Base-by-base conservation (phyloP, 2,113 vertebrate species). In the Larimichthys polyactis region DNA sequence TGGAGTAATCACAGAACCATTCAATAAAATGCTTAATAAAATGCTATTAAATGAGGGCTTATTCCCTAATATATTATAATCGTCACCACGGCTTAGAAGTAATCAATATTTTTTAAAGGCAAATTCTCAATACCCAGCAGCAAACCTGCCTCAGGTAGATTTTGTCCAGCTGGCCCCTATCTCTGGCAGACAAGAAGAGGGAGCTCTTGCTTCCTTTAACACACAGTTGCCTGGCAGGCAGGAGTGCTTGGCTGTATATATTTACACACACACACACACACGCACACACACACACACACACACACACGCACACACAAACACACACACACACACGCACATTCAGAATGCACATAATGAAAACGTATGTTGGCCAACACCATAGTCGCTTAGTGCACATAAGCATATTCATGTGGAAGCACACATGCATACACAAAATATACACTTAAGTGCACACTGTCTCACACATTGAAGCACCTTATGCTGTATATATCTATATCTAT, bases 101-200 rank as follows among this genome's bases (percentile, higher is more conserved):
- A 15, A 64, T 71, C 12, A 48, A 83, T 80, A 68, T 67, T 43
- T 58, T 29, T 59, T 4, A 52, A 52, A 22, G 63, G 58, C 2
- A 14, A 54, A 60, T 64, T 51, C 2, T 52, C 20, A 16, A 4
- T 66, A 43, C 65, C 71, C 54, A 75, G 62, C 32, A 70, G 78
- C 58, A 83, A 71, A 68, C 11, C 36, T 69, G 60, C 64, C 71
- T 77, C 19, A 43, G 62, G 73, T 65, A 78, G 20, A 57, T 78
- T 81, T 79, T 55, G 58, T 75, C 76, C 79, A 75, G 62, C 71
- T 82, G 76, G 54, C 57, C 65, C 14, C 67, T 84, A 62, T 88
- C 83, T 69, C 88, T 85, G 69, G 58, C 65, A 90, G 68, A 91
- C 90, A 94, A 92, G 93, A 93, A 92, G 91, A 93, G 90, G 92